These are phyloP conservation scores for Aphelinus certus DNA, from an alignment of 1,140 invertebrate species.

Conservation along the genomic window DNA sequence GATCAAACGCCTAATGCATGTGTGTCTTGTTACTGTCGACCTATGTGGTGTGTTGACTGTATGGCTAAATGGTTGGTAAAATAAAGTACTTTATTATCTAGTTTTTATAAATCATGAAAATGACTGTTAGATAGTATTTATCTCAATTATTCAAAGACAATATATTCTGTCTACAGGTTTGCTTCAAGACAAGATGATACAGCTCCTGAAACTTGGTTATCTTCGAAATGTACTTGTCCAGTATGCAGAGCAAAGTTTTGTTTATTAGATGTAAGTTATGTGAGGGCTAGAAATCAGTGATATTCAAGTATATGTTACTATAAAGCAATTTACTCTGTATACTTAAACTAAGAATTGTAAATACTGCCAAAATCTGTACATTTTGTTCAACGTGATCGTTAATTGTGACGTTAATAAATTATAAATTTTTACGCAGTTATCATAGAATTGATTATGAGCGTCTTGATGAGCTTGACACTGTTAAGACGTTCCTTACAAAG, in stretches of 20 bases:
- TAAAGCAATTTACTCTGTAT: conserved; percentile 1
- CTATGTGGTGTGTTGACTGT: conserved; percentile 90
- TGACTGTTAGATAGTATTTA: too few relatives aligned
- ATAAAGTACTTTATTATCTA: neutral
- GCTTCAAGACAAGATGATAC: conserved; percentile 83
- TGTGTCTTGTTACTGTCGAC: conserved; percentile 76
- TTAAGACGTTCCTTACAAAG: too few relatives aligned
- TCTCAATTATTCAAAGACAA: too few relatives aligned
- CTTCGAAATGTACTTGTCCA: conserved; percentile 87
- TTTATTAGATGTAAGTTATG: conserved; percentile 78
- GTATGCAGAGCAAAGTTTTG: conserved; percentile 89
- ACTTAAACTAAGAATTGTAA: conserved; percentile 13
- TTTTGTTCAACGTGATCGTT: conserved; percentile 6
- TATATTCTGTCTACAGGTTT: conserved; percentile 66
- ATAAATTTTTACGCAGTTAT: conserved; percentile 23
- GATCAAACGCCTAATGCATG: conserved; percentile 64
- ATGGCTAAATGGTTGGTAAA: conserved; percentile 81
- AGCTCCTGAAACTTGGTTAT: conserved; percentile 80
- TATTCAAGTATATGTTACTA: conserved; percentile 3
- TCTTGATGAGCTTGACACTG: neutral
- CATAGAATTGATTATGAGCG: neutral
- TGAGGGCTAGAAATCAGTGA: conserved; percentile 36
- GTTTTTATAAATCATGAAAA: too few relatives aligned
- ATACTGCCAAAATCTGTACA: conserved; percentile 25
- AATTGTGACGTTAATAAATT: conserved; percentile 24